A percentile compares a stretch with the other conserved stretches of the same genome.
These are phyloP conservation scores for Glaucidium brasilianum DNA, from an alignment of 2,113 vertebrate genomes.

Conservation along the genomic window DNA sequence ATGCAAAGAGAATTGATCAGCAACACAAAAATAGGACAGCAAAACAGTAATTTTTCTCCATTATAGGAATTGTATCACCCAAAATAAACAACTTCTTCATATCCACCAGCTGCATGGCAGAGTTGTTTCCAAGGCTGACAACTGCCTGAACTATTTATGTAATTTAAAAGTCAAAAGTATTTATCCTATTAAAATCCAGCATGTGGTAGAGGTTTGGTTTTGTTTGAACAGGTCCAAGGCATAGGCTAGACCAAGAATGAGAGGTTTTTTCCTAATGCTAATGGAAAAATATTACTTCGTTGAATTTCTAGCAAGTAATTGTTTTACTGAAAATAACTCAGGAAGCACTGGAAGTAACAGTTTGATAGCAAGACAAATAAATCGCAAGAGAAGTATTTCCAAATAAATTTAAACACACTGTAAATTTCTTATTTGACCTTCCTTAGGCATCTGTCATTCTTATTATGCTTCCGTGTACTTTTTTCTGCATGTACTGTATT, in stretches of 20 bases:
- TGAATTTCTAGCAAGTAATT: not conserved
- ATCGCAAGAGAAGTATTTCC: not conserved
- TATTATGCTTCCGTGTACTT: not conserved
- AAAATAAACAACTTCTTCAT: conserved; percentile 44
- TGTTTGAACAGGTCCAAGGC: not conserved
- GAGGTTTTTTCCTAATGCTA: not conserved
- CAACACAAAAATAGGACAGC: not conserved
- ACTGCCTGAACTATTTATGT: not conserved
- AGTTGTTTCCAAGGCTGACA: not conserved
- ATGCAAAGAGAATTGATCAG: not conserved
- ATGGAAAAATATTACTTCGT: not conserved
- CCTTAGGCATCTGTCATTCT: not conserved
- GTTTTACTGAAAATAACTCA: not conserved
- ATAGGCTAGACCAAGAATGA: not conserved
- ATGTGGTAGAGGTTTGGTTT: not conserved
- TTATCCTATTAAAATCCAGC: not conserved
- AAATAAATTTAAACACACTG: not conserved
- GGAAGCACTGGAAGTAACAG: not conserved
- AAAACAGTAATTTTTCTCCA: conserved; percentile 33
- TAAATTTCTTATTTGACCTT: not conserved
- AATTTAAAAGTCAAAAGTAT: conserved; percentile 6
- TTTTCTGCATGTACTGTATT: not conserved
- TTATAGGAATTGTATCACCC: not conserved
- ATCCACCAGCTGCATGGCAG: not conserved
- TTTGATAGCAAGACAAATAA: not conserved